Evolutionary conservation across 2,888 invertebrate species (phyloP).

Genomic region (Lochmaea crataegi): DNA sequence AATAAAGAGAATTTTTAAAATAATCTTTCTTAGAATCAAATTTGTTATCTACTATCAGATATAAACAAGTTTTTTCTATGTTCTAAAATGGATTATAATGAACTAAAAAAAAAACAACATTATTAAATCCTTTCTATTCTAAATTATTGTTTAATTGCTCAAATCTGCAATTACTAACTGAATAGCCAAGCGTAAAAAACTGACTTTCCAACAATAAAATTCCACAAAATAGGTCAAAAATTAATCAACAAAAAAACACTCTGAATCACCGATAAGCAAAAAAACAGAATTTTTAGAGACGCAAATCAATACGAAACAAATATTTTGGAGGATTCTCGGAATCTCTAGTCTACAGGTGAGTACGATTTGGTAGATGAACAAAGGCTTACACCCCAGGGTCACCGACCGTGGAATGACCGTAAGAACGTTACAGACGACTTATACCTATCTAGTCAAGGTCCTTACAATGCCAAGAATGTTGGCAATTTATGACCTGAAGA

Average conservation of each 20-base stretch:
- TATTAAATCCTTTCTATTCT: background rate
- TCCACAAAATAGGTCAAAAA: background rate
- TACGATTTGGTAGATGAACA: conserved; percentile 45
- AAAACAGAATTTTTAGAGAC: conserved; percentile 1
- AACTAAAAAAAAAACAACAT: no score
- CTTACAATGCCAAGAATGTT: conserved; percentile 24
- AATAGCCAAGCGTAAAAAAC: conserved; percentile 1
- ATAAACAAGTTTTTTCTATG: no score
- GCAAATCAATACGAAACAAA: conserved; percentile 10
- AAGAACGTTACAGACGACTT: conserved; percentile 37
- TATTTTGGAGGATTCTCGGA: conserved; percentile 15
- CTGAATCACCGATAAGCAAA: background rate
- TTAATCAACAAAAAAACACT: background rate
- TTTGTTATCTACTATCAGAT: no score
- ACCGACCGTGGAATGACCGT: conserved; percentile 51
- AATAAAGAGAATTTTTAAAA: no score
- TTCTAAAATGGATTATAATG: no score
- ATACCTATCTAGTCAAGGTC: conserved; percentile 31
- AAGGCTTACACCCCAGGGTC: conserved; percentile 45
- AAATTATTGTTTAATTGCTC: background rate
- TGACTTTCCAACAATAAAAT: background rate
- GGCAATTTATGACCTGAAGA: conserved; percentile 13
- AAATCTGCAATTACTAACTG: background rate
- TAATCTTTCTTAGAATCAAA: no score
- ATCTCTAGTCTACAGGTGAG: conserved; percentile 11